Base-by-base conservation (phyloP, 2,888 invertebrate species). In the Eledona agricola region DNA sequence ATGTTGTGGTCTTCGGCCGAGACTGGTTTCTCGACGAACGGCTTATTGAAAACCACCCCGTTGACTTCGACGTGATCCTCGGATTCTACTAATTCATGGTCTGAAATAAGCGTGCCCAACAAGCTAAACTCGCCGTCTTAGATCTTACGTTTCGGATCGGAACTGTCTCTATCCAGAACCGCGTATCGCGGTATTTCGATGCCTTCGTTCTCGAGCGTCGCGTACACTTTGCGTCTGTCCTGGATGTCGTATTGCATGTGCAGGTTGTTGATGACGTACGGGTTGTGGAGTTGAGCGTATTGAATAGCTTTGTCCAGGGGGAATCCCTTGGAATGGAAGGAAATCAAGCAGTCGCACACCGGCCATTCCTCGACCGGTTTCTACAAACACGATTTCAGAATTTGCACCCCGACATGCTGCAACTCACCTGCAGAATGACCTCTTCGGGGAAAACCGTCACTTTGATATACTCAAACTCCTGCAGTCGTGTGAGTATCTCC, bases 1-100 rank as follows among this genome's bases (percentile, higher is more conserved):
- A 99, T 96, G 76, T 99, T 99, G 76, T 99, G 99, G 79, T 99
- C 98, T 78, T 99, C 99, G 0, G 99, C 99, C 11, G 96, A 96
- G 3, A 99, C 93, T 0, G 99, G 99, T 74, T 99, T 99, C 79
- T 99, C 99, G 10, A 99, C 99, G 79, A 99, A 99, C 0, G 99
- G 99, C 72, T 98, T 97, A 72, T 96, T 96, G 73, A 98, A 97
- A 11, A 88, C 88, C 15, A 92, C 87, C 3, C 96, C 96, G 73
- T 96, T 95, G 31, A 98, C 94, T 79, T 97, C 97, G 2, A 98
- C 96, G 67, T 95, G 94, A 77, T 98, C 97, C 74, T 98, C 98
- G 0, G 92, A 92, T 76, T 98, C 96, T 32, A 95, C 90, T 45
- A 96, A 77, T 73, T 93, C 90, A 73, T 93, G 91, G 78, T 93